Evolutionary conservation across 2,797 vertebrate species (phyloP).

Genomic region (Coracias cyanogaster): DNA sequence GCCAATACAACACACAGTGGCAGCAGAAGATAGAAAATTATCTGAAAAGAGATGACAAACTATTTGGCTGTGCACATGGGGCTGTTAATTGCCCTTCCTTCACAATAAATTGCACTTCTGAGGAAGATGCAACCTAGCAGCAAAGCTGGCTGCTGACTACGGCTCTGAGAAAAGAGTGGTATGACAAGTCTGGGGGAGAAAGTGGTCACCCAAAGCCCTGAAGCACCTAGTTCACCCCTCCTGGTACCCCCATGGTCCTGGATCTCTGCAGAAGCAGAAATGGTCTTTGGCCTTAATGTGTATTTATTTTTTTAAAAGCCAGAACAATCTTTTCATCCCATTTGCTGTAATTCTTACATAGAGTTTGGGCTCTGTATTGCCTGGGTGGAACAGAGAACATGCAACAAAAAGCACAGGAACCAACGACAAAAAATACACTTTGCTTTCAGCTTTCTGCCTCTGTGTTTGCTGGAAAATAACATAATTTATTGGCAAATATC

Average conservation of each 20-base stretch:
- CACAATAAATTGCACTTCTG: not conserved
- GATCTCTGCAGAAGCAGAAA: not conserved
- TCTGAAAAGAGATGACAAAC: not conserved
- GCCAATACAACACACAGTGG: not conserved
- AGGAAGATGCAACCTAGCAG: not conserved
- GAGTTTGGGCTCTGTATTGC: not conserved
- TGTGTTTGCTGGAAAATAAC: constrained; percentile 6
- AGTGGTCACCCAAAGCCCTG: not conserved
- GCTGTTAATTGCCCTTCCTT: not conserved
- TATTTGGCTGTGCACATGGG: not conserved
- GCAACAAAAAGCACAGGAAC: not conserved
- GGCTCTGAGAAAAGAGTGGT: not conserved
- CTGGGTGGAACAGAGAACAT: not conserved
- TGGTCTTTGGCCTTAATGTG: not conserved
- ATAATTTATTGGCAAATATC: constrained; percentile 29
- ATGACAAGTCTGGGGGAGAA: not conserved
- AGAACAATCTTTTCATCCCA: not conserved
- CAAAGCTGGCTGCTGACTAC: not conserved
- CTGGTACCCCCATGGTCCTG: not conserved
- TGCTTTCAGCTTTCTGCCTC: not conserved
- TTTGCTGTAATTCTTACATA: not conserved
- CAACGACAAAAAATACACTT: not conserved
- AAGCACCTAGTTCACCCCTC: not conserved
- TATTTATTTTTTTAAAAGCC: not conserved
- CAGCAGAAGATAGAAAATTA: not conserved